Evolutionary conservation across 2,888 invertebrate species (phyloP), one percentile per base, ranked within the genome.

Genomic region (Eudemis profundana): DNA sequence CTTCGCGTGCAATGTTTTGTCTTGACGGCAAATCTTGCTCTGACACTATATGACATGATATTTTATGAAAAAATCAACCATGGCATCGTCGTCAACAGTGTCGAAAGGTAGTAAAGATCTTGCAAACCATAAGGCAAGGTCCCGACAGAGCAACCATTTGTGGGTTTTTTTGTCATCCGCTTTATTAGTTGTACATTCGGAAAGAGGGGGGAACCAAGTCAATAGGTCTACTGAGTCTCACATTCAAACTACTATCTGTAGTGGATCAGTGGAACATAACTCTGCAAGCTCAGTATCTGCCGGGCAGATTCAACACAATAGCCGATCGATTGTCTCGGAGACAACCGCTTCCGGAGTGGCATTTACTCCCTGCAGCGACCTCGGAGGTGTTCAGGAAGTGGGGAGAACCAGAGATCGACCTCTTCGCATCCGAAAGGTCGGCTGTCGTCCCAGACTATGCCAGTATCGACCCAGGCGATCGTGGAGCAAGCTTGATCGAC

Each of bases 161-260:
- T n/a, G n/a, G n/a, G n/a, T n/a, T n/a, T n/a, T n/a, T n/a, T n/a
- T n/a, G n/a, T n/a, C n/a, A n/a, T n/a, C n/a, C n/a, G n/a, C n/a
- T n/a, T n/a, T n/a, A n/a, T n/a, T n/a, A n/a, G n/a, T n/a, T n/a
- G n/a, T 72, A 72, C 50, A 60, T 74, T 7, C 66, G 54, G 0
- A 74, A 72, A 17, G 66, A 74, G 29, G 72, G 72, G 1, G 72
- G 73, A 1, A 72, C 73, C 4, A 64, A 54, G 12, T 75, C 72
- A 1, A 8, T 42, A 19, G 27, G 42, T 0, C 65, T 73, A 0
- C 38, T 68, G 1, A 12, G 64, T 5, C 21, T 67, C 1, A 69
- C 71, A 4, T 23, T 49, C 29, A 17, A 56, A 12, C 50, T 69
- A 8, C 33, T 66, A 3, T 1, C 27, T 1, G 2, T 68, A 8